phyloP scores from a whole-genome alignment of 1,140 invertebrate species.

The Aphaenogaster ashmeadi region DNA sequence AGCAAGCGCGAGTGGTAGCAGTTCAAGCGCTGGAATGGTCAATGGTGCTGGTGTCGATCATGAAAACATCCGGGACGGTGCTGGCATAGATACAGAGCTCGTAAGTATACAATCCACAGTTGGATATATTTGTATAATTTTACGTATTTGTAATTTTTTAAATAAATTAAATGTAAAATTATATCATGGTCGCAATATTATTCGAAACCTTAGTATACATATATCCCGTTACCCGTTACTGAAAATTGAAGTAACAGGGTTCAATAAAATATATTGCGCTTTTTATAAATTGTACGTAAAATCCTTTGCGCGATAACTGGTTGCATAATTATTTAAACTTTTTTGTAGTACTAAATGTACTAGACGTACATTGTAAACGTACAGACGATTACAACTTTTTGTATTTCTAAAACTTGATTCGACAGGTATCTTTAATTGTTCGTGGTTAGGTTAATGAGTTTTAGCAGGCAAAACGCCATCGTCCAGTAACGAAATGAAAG shows the following conservation, averaged over 20 bases:
- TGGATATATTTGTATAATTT: not conserved
- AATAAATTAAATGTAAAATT: constrained; percentile 11
- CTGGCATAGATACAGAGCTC: constrained; percentile 83
- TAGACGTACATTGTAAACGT: not conserved
- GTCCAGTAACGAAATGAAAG: not conserved
- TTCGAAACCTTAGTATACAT: not conserved
- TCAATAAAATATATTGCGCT: not conserved
- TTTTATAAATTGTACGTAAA: not conserved
- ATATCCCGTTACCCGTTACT: not conserved
- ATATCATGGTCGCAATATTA: not conserved
- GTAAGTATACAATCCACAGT: constrained; percentile 76
- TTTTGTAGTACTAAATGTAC: not conserved
- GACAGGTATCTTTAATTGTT: constrained; percentile 23
- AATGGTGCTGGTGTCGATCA: constrained; percentile 83
- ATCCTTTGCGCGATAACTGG: not conserved
- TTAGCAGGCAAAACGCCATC: not conserved
- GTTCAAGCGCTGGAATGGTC: constrained; percentile 80
- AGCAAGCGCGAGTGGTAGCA: constrained; percentile 78
- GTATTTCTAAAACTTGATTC: constrained; percentile 4
- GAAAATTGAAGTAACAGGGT: not conserved
- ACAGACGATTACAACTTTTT: not conserved
- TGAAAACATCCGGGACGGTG: constrained; percentile 83
- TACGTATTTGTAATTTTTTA: not conserved
- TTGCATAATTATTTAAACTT: constrained; percentile 11
- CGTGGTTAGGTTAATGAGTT: constrained; percentile 20